Conservation (phyloP, 2,797 vertebrate species). For the Pangasius mekongensis region DNA sequence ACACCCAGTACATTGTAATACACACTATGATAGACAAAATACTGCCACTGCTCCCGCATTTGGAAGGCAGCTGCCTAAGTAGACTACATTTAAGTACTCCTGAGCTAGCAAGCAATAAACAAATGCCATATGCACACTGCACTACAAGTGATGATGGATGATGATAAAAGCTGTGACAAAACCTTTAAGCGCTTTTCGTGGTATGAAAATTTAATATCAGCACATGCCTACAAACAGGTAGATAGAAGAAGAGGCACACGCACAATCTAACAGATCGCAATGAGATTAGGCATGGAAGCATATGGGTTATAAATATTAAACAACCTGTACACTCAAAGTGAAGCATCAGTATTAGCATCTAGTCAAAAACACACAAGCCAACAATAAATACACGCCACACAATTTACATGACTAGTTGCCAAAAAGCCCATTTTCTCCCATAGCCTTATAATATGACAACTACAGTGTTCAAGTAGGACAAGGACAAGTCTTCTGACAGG, state of each 20-base stretch:
- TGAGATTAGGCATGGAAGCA: background rate
- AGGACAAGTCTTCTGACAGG: conserved; percentile 38
- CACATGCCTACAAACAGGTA: background rate
- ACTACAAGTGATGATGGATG: background rate
- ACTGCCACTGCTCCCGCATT: background rate
- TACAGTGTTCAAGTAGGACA: conserved; percentile 23
- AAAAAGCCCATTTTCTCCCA: background rate
- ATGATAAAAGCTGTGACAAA: conserved; percentile 16
- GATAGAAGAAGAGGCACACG: background rate
- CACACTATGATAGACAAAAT: background rate
- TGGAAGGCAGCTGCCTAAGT: background rate
- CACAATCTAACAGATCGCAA: background rate
- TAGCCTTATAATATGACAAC: conserved; percentile 13
- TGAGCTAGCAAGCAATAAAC: conserved; percentile 12
- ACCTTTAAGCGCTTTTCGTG: background rate
- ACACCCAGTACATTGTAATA: background rate
- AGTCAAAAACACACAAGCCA: background rate
- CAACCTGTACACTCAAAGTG: background rate
- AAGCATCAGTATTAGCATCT: background rate
- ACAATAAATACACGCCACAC: background rate
- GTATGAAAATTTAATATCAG: background rate
- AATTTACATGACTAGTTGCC: background rate
- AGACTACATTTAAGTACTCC: background rate
- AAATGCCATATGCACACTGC: background rate
- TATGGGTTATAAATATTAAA: conserved; percentile 25